Evolutionary conservation across 2,888 invertebrate genomes (phyloP).

Genomic region (Cynaeus angustus): DNA sequence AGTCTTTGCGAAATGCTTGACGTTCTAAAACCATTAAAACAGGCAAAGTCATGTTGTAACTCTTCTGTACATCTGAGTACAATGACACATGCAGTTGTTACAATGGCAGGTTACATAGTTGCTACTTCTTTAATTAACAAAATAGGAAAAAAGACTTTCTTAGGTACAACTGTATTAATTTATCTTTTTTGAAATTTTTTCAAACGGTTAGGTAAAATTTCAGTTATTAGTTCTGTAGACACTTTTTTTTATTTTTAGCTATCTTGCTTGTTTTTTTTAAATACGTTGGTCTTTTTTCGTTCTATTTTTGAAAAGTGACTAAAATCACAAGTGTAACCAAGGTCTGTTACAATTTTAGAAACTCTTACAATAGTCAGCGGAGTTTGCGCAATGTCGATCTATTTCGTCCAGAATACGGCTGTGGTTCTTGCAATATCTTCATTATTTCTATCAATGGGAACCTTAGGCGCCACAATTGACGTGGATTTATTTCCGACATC

Average conservation of each 20-base stretch:
- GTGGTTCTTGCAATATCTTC: slow-evolving; percentile 76
- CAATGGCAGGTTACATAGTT: slow-evolving; percentile 78
- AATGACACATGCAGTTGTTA: slow-evolving; percentile 78
- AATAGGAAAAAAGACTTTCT: slow-evolving; percentile 73
- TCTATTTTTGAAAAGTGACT: no score
- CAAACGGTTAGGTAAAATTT: no score
- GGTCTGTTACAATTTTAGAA: slow-evolving; percentile 65
- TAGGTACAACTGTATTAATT: no score
- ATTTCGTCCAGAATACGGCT: slow-evolving; percentile 73
- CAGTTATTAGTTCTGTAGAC: no score
- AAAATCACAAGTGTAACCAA: no score
- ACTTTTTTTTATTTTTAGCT: no score
- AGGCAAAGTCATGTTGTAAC: slow-evolving; percentile 5
- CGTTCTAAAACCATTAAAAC: slow-evolving; percentile 69
- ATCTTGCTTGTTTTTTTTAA: no score
- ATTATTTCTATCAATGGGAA: slow-evolving; percentile 73
- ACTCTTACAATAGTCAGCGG: slow-evolving; percentile 69
- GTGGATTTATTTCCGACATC: slow-evolving; percentile 80
- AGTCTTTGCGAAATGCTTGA: slow-evolving; percentile 69
- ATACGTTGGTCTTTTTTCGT: no score
- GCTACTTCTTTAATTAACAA: slow-evolving; percentile 74
- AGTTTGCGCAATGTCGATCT: slow-evolving; percentile 73
- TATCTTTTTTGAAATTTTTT: no score
- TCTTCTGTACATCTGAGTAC: slow-evolving; percentile 79
- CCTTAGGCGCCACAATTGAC: slow-evolving; percentile 76